Percentiles rank a stretch among this genome's conserved stretches.
These are phyloP conservation scores for Sylvia borin DNA, from an alignment of 2,797 vertebrate genomes.

Conservation along the genomic window DNA sequence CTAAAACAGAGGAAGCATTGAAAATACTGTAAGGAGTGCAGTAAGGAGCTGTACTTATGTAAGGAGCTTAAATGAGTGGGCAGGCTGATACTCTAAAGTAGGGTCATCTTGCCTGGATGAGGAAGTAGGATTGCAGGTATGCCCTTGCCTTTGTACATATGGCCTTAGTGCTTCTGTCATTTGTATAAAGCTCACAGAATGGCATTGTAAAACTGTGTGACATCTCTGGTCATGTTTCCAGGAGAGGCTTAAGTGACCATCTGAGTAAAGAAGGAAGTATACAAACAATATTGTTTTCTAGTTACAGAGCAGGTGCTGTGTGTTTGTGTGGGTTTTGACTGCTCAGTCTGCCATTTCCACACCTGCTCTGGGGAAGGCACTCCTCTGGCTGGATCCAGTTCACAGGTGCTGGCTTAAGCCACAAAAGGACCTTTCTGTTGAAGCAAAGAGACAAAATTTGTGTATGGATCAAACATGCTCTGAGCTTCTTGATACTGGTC, in stretches of 20 bases:
- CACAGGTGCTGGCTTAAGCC: not conserved
- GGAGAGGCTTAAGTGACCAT: not conserved
- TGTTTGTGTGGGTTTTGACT: not conserved
- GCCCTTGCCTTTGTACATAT: rapidly evolving
- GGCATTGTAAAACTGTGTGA: not conserved
- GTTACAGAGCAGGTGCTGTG: not conserved
- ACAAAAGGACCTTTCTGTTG: not conserved
- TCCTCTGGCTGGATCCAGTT: not conserved
- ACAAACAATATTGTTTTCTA: not conserved
- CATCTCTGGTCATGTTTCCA: not conserved
- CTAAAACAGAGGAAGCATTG: not conserved
- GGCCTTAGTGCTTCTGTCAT: not conserved
- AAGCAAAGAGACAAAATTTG: not conserved
- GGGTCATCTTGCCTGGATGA: not conserved
- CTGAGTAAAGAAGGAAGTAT: not conserved
- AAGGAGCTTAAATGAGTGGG: not conserved
- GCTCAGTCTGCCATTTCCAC: not conserved
- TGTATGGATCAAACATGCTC: not conserved
- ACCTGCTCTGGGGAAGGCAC: not conserved
- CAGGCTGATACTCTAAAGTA: not conserved
- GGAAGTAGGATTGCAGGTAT: not conserved
- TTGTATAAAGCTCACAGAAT: not conserved
- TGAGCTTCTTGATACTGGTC: not conserved
- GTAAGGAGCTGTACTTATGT: not conserved
- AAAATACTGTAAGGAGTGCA: not conserved